Percentiles rank a stretch among this genome's conserved stretches.
Evolutionary conservation across 1,140 invertebrate species (phyloP).

Genomic region (Panulirus ornatus): DNA sequence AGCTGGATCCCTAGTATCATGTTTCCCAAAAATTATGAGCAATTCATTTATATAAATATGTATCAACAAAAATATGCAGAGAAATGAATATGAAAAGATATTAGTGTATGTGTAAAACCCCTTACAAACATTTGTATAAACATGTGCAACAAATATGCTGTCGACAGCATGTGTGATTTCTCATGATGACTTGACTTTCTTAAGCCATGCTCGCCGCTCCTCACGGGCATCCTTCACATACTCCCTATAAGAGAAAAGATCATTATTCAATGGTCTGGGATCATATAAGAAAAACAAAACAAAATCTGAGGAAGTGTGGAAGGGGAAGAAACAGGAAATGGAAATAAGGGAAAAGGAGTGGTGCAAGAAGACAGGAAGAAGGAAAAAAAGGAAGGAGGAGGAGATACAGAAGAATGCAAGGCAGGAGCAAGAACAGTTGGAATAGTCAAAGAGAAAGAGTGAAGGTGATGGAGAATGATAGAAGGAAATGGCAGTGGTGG

Average conservation of each 20-base stretch:
- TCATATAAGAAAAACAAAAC: neutral
- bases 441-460: too few relatives aligned
- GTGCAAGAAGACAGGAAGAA: neutral
- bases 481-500: too few relatives aligned
- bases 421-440: too few relatives aligned
- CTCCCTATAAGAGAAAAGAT: conserved; percentile 22
- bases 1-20: neutral
- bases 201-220: conserved; percentile 62
- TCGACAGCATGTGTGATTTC: neutral
- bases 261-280: too few relatives aligned
- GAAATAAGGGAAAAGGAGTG: too few relatives aligned
- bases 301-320: neutral
- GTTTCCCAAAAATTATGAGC: neutral
- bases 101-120: neutral
- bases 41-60: neutral
- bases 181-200: conserved; percentile 48
- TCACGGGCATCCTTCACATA: conserved; percentile 60
- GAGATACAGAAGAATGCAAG: neutral
- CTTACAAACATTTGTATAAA: neutral
- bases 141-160: neutral
- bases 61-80: neutral
- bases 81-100: conserved; percentile 11
- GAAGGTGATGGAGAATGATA: too few relatives aligned
- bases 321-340: too few relatives aligned
- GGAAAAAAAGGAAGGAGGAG: too few relatives aligned